These are phyloP conservation scores for Callipepla squamata DNA, from an alignment of 2,113 vertebrate genomes.

Conservation along the genomic window DNA sequence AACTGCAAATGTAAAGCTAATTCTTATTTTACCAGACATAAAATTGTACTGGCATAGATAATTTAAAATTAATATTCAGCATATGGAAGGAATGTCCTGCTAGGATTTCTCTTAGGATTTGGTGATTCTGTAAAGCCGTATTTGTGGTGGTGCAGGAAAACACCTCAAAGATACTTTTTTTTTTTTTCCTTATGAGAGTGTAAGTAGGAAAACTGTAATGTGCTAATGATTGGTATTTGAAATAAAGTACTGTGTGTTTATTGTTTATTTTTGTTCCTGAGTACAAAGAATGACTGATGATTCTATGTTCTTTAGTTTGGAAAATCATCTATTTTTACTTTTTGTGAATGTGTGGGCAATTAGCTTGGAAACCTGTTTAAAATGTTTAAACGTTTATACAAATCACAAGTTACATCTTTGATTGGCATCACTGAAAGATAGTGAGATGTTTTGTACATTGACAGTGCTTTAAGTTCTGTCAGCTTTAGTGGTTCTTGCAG, in stretches of 20 bases:
- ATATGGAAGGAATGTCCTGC: neutral
- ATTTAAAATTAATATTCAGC: neutral
- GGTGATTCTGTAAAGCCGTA: neutral
- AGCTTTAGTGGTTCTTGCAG: neutral
- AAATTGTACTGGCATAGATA: neutral
- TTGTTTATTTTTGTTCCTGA: neutral
- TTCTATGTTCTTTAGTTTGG: neutral
- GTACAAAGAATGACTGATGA: neutral
- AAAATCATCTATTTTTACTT: neutral
- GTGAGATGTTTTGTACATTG: neutral
- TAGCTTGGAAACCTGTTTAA: neutral
- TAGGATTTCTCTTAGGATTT: neutral
- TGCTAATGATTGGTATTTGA: neutral
- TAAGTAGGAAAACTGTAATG: neutral
- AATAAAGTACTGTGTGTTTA: neutral
- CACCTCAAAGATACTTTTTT: accelerated
- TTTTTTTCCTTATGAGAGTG: neutral
- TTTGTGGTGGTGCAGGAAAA: neutral
- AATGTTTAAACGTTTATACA: neutral
- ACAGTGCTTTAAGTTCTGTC: neutral
- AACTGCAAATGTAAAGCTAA: neutral
- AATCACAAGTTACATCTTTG: neutral
- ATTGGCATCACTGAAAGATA: neutral
- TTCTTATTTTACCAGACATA: neutral
- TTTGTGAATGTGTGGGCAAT: neutral